Base-by-base conservation (phyloP, 2,797 vertebrate species). In the Microchirus variegatus region DNA sequence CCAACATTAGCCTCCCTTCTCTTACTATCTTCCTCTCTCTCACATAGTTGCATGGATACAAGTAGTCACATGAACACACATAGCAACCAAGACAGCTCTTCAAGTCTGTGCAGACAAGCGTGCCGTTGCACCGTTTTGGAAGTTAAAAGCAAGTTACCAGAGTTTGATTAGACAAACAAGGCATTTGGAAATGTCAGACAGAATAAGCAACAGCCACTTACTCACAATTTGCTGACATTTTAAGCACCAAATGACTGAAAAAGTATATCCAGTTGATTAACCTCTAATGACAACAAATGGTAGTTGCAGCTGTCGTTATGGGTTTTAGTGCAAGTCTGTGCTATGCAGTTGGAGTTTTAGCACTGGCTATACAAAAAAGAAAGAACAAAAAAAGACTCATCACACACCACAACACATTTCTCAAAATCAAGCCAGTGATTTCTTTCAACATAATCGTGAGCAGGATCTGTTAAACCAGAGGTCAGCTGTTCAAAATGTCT, bases 31-130 rank as follows among this genome's bases (percentile, higher is more conserved):
- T 31, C 8, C 41, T 22, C 47, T 16, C 41, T 47, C 42, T 22
- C 46, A 16, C 50, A 22, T 58, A 64, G 72, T 65, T 62, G 65
- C 70, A 43, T 76, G 55, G 70, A 86, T 72, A 81, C 67, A 38
- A 44, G n/a, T 50, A 46, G 36, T 55, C 38, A 53, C 36, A 42
- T 17, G 54, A 42, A 60, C 50, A 57, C 42, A 58, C 51, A 58
- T 16, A 48, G 65, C 41, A 56, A 74, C 64, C 36, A 43, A 59
- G 44, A 60, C 52, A 63, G 53, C 31, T 15, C 43, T 44, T 70
- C 43, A 37, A 41, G 62, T 74, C 54, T 47, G 62, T 58, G 63
- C 62, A 77, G 41, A 60, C 58, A 50, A 49, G 67, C n/a, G 66
- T 76, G 31, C 5, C 31, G 31, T 6, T 8, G 31, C 31, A 31